Percentiles rank a stretch among this genome's conserved stretches.
phyloP scores from a whole-genome alignment of 2,888 invertebrate genomes.

The Netelia melanura region DNA sequence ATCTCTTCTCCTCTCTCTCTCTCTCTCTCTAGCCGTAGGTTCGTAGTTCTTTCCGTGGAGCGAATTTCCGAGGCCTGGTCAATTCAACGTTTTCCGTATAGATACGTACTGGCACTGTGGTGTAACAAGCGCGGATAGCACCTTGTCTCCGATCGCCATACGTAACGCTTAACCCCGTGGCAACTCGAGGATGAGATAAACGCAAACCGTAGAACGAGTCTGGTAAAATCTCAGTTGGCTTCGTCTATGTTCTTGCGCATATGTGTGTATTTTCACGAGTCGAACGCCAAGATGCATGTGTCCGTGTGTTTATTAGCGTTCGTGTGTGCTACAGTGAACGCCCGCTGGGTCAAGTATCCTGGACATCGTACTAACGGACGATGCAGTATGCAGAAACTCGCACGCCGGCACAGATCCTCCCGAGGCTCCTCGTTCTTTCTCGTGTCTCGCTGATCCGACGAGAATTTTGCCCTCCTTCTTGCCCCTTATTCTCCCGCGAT shows the following conservation, averaged over 20 bases:
- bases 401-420: constrained; percentile 42
- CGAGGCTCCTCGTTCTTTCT: constrained; percentile 18
- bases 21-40: constrained; percentile 26
- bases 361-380: constrained; percentile 22
- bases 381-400: constrained; percentile 24
- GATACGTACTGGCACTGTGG: constrained; percentile 15
- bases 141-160: constrained; percentile 43
- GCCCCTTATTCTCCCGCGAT: background rate
- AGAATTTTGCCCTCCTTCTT: constrained; percentile 12
- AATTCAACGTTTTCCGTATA: constrained; percentile 48
- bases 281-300: background rate
- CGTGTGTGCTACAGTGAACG: constrained; percentile 6
- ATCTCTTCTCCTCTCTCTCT: background rate
- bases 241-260: constrained; percentile 1
- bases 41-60: constrained; percentile 43
- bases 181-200: constrained; percentile 53
- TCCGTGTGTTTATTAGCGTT: constrained; percentile 19
- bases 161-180: constrained; percentile 55
- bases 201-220: constrained; percentile 12
- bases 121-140: constrained; percentile 34
- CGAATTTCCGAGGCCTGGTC: constrained; percentile 53
- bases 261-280: constrained; percentile 8
- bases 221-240: constrained; percentile 32
- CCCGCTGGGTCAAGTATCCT: constrained; percentile 40
- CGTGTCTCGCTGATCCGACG: constrained; percentile 23